Percentiles rank a stretch among this genome's conserved stretches.
Conservation (phyloP, 2,797 vertebrate genomes). For the Malurus leucopterus region DNA sequence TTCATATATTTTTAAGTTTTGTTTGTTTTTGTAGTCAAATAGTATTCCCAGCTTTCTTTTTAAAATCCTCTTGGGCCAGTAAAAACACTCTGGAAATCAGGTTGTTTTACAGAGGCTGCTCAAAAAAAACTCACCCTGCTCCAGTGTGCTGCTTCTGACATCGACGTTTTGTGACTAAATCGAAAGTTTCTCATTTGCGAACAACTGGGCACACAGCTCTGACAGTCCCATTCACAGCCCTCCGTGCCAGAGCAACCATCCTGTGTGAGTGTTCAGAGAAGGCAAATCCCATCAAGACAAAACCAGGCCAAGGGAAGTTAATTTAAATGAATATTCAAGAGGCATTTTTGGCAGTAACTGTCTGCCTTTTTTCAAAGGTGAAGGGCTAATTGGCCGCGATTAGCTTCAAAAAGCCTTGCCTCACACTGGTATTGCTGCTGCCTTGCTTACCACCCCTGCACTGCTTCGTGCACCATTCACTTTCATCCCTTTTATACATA, state of each 20-base stretch:
- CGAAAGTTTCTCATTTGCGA: neutral
- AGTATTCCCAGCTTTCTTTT: neutral
- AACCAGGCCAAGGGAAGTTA: neutral
- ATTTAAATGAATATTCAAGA: slow-evolving; percentile 41
- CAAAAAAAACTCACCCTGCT: neutral
- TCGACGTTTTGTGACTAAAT: neutral
- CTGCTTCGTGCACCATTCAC: neutral
- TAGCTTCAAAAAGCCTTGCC: neutral
- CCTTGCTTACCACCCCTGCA: neutral
- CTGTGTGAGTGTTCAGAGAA: neutral
- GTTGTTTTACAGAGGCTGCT: neutral
- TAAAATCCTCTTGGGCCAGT: neutral
- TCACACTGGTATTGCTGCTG: neutral
- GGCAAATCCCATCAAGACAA: neutral
- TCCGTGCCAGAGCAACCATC: neutral
- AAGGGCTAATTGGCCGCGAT: slow-evolving; percentile 31
- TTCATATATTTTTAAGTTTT: neutral
- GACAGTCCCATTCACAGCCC: neutral
- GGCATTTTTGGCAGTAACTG: slow-evolving; percentile 2
- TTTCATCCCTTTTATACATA: neutral
- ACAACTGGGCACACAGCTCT: neutral
- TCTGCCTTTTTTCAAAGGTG: neutral
- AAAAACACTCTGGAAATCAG: neutral
- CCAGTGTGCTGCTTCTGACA: neutral
- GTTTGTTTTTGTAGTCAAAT: neutral